Evolutionary conservation across 2,888 invertebrate genomes (phyloP), one percentile per base, ranked within the genome.

Genomic region (Nemotelus pantherinus): DNA sequence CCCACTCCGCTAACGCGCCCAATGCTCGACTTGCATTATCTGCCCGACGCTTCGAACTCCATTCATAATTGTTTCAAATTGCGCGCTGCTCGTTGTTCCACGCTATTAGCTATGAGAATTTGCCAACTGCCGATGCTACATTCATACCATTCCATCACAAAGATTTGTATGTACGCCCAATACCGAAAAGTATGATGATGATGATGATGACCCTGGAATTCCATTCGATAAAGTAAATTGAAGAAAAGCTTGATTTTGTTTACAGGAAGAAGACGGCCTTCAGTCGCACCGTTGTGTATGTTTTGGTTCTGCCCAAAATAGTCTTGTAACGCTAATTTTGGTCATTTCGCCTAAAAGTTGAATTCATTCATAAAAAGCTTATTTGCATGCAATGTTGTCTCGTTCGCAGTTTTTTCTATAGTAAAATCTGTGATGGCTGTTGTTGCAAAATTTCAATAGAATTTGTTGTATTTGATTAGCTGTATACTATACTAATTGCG

Each of bases 221-320:
- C 25, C 25, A 25, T 25, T 25, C 70, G 70, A 47, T n/a, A 7
- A 25, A n/a, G 50, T 55, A 48, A 67, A 57, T 25, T 25, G 25
- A 25, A 57, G 25, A 67, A 67, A 7, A 25, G 25, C 43, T 53
- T 47, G 43, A 55, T 41, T 53, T 70, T 70, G 70, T 55, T 70
- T 70, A 55, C 43, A 70, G 39, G 55, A n/a, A 10, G 70, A 70
- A 53, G 70, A 9, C 10, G 70, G 55, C 70, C 70, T 70, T 70
- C 70, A 55, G 68, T 3, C 55, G 63, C 41, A 25, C 25, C 25
- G 25, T 25, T 25, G 25, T 25, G 25, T 25, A 25, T 25, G 25
- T 25, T 25, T 25, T 25, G 25, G 25, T 25, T 25, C 25, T 25
- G 25, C 25, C 25, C 25, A 25, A 25, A 25, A 25, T 25, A 25